Conservation (phyloP, 2,113 vertebrate genomes). For the Saccopteryx leptura region DNA sequence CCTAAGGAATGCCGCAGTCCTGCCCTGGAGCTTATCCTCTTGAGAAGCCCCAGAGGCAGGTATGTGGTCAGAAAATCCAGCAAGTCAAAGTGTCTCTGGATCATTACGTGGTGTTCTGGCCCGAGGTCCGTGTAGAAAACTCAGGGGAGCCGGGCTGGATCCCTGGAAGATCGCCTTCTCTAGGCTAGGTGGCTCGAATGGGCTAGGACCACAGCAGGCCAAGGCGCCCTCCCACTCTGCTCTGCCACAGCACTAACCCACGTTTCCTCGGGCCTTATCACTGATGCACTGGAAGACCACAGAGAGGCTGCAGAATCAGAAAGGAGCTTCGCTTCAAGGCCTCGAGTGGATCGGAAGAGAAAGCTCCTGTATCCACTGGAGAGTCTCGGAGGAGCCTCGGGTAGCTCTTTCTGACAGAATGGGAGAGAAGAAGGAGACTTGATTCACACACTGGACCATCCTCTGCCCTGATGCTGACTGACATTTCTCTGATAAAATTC, state of each 20-base stretch:
- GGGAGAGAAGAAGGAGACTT: neutral
- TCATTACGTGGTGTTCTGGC: neutral
- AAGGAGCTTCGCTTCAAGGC: neutral
- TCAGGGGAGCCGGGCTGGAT: neutral
- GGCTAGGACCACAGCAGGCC: neutral
- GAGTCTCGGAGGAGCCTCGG: neutral
- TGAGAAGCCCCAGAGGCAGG: neutral
- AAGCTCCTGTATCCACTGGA: neutral
- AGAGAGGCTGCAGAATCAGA: neutral
- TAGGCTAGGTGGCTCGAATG: neutral
- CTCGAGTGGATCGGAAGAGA: neutral
- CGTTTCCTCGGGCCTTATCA: neutral
- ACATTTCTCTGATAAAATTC: neutral
- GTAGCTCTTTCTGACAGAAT: neutral
- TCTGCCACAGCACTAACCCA: neutral
- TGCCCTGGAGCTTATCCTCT: conserved; percentile 11
- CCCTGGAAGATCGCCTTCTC: neutral
- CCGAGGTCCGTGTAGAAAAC: neutral
- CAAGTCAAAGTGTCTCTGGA: neutral
- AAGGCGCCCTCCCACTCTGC: neutral
- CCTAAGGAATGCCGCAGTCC: neutral
- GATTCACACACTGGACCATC: neutral
- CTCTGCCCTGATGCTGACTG: neutral
- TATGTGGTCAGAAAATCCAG: conserved; percentile 25
- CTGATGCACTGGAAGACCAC: neutral